Percentiles rank a stretch among this genome's conserved stretches.
These are phyloP conservation scores for Scolopax mira DNA, from an alignment of 2,113 vertebrate species.

Conservation along the genomic window DNA sequence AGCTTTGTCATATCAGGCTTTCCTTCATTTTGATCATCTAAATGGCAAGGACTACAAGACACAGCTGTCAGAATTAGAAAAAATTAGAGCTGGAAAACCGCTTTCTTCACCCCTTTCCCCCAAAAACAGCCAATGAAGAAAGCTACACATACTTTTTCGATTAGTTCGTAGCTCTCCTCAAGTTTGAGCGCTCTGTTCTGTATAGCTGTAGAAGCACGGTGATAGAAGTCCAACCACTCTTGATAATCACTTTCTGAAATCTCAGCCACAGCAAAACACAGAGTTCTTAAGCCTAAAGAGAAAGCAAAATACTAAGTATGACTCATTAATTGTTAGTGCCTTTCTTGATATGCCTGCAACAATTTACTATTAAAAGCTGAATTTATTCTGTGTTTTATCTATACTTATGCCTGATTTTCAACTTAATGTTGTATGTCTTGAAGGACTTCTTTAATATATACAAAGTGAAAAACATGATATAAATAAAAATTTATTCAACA, in stretches of 20 bases:
- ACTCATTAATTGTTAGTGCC: neutral
- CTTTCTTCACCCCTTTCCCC: rapidly evolving
- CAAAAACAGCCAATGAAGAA: neutral
- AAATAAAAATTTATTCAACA: neutral
- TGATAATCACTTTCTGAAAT: conserved; percentile 90
- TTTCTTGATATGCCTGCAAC: neutral
- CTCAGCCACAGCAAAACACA: conserved; percentile 94
- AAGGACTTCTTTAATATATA: neutral
- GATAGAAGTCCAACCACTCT: conserved; percentile 87
- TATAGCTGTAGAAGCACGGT: conserved; percentile 86
- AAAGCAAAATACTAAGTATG: neutral
- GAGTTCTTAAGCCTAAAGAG: conserved; percentile 87
- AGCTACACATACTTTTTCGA: conserved; percentile 86
- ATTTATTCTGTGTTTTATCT: neutral
- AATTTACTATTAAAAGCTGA: neutral
- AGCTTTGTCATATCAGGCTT: neutral
- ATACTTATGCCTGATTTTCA: neutral
- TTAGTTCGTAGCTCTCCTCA: conserved; percentile 96
- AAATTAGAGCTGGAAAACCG: neutral
- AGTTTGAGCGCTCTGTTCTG: conserved; percentile 94
- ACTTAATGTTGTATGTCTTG: neutral
- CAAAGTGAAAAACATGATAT: neutral
- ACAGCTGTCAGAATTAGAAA: neutral
- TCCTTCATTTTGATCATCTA: neutral
- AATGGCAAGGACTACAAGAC: neutral